Evolutionary conservation across 37 sponge, comb jelly and placozoan genomes (phyloP).

Genomic region (Spongia lamella): DNA sequence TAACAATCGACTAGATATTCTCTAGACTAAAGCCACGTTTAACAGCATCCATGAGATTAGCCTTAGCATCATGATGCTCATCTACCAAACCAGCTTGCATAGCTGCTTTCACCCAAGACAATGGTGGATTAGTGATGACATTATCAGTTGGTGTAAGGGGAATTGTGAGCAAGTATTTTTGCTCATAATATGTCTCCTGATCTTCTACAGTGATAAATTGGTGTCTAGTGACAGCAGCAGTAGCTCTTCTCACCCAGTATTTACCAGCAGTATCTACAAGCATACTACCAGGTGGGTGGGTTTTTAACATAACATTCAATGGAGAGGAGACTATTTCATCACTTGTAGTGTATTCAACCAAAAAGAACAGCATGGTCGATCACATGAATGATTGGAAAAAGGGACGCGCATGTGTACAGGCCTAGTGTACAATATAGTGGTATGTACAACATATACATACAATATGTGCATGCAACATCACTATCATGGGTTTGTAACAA

Average conservation of each 20-base stretch:
- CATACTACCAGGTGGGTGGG: background rate
- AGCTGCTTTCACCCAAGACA: conserved; percentile 18
- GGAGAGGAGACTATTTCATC: no score
- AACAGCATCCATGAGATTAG: background rate
- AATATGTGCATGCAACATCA: no score
- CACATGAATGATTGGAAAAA: no score
- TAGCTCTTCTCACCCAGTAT: conserved; percentile 20
- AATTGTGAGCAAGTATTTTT: conserved; percentile 14
- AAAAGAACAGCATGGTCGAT: no score
- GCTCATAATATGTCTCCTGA: conserved; percentile 18
- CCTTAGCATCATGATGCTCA: conserved; percentile 8
- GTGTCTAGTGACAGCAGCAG: background rate
- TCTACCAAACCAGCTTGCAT: background rate
- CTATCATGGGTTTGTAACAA: no score
- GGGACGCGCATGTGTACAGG: no score
- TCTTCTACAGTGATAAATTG: conserved; percentile 7
- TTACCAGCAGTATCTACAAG: background rate
- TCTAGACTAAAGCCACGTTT: conserved; percentile 1
- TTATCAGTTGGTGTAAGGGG: background rate
- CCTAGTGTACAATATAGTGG: no score
- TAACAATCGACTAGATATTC: background rate
- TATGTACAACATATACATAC: no score
- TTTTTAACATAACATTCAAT: background rate
- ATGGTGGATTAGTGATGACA: background rate
- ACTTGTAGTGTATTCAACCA: no score